Evolutionary conservation across 2,888 invertebrate genomes (phyloP), one percentile per base, ranked within the genome.

Genomic region (Lagria hirta): DNA sequence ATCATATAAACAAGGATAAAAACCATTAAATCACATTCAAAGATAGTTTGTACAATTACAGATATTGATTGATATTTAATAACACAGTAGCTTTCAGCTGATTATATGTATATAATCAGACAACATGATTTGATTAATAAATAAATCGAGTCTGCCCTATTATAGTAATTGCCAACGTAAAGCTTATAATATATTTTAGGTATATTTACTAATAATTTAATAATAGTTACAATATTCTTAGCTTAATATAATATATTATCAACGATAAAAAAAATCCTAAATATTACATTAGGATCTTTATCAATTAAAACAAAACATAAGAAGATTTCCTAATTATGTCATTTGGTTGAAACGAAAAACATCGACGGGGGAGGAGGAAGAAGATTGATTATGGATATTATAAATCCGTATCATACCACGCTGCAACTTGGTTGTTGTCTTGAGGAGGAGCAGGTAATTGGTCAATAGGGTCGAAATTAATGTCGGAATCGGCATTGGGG

Each of bases 391-490:
- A n/a, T n/a, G n/a, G n/a, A 5, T 20, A 55, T 73, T 83, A 96
- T 68, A 96, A 85, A 75, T 96, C 95, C 56, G 95, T 96, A 75
- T 96, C 96, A 75, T 95, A 96, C 96, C 96, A 96, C 62, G 94
- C 93, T 54, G 94, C 92, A 60, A 92, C 88, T 71, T 92, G 91
- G 71, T 86, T 88, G 75, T 91, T 90, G 72, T 90, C 89, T 64
- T 87, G 86, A 27, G 91, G 92, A 45, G 93, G 93, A 62, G 84
- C 82, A 47, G 82, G 82, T 69, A 86, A 82, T 65, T 87, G 84
- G 65, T 82, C 82, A 62, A 83, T 75, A 64, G 83, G 80, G 69
- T 91, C 90, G 67, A 90, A 91, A 65, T 85, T 85, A 59, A 86
- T 75, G 66, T 84, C 85, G 30, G 86, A 83, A 57, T 84, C 83